Conservation (phyloP, 2,888 invertebrate species). For the Orthosia gracilis region DNA sequence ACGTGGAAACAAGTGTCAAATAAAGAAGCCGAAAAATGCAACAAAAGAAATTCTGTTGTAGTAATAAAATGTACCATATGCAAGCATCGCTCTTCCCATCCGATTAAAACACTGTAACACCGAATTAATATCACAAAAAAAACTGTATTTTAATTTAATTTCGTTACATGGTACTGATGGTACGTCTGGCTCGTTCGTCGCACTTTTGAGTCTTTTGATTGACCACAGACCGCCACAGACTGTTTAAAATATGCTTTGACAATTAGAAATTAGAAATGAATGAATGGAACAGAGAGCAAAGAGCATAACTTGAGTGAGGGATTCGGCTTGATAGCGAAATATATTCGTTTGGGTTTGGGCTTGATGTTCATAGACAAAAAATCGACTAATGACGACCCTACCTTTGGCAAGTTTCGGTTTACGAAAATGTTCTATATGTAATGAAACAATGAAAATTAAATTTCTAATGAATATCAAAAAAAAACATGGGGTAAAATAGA, state of each 20-base stretch:
- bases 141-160: constrained; percentile 65
- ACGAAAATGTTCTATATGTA: not conserved
- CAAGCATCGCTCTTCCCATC: constrained; percentile 71
- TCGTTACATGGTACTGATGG: constrained; percentile 72
- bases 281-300: not conserved
- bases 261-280: constrained; percentile 62
- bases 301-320: too few species aligned
- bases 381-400: constrained; percentile 31
- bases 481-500: not conserved
- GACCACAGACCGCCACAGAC: too few species aligned
- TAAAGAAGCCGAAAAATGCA: constrained; percentile 69
- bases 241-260: constrained; percentile 42
- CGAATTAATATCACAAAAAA: constrained; percentile 56
- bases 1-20: constrained; percentile 90
- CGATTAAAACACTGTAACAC: constrained; percentile 61
- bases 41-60: constrained; percentile 67
- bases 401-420: not conserved
- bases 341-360: too few species aligned
- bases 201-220: too few species aligned
- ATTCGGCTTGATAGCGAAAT: too few species aligned
- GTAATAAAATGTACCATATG: constrained; percentile 60
- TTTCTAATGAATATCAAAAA: too few species aligned
- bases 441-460: not conserved
- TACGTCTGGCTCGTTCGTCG: constrained; percentile 64
- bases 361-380: constrained; percentile 15